Base-by-base conservation (phyloP, 2,888 invertebrate species). In the Eupithecia vulgata region DNA sequence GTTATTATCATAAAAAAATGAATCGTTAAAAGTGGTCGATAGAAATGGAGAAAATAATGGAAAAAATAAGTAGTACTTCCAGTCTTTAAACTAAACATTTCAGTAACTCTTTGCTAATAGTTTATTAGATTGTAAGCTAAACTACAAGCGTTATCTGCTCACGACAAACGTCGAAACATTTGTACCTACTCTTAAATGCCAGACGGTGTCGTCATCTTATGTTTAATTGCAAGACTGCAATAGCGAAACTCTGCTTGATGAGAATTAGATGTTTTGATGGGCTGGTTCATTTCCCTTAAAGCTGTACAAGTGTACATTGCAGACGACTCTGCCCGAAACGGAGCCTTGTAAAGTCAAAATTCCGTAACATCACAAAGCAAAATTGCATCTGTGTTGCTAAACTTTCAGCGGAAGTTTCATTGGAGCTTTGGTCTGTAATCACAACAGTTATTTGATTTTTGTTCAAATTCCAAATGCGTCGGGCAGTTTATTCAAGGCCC, bases 351-450 rank as follows among this genome's bases (percentile, higher is more conserved):
- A 83, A 86, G 85, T 83, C 85, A 87, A 88, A 88, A 88, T 87
- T 86, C 84, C 84, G 75, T 76, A 78, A 79, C 77, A 81, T 82
- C 85, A 87, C 86, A 88, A 88, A 89, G 88, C 83, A 80, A 85
- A 88, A 88, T 88, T 85, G 85, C 82, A 85, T 37, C 65, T 13
- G 40, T 37, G 65, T 65, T 25, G 40, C 40, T 40, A 21, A 65
- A 64, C 64, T 65, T 65, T 65, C 12, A 1, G 13, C 25, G 12
- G 37, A 65, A 25, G 6, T 65, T 82, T 77, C 83, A 82, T 84
- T 82, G 81, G 81, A 77, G 78, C 78, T 21, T 64, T 35, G 34
- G 34, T 62, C 35, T 37, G 7, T 42, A 40, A 40, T 1, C 8
- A 40, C 15, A n/a, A 40, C 65, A 65, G 65, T 42, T 64, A 64